Conservation (phyloP, 2,113 vertebrate genomes). For the Burhinus bistriatus region DNA sequence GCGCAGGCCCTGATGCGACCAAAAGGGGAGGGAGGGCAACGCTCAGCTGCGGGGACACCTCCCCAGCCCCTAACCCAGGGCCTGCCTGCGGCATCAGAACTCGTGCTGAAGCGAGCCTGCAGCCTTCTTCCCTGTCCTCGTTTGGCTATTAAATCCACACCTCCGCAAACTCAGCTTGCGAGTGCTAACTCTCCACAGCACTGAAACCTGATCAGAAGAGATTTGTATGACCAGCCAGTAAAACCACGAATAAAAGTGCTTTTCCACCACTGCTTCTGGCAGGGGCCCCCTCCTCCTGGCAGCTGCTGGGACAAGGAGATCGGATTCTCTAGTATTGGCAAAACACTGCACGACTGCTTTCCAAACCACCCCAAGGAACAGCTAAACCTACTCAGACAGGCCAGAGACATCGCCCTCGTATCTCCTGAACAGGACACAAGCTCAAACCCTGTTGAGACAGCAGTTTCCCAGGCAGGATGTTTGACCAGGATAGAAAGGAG, state of each 20-base stretch:
- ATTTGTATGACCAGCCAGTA: background rate
- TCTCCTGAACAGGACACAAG: background rate
- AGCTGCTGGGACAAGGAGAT: background rate
- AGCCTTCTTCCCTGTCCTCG: background rate
- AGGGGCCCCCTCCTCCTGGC: background rate
- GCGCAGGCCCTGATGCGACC: background rate
- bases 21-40: accelerated
- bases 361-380: background rate
- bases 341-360: background rate
- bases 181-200: background rate
- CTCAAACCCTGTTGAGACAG: background rate
- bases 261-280: background rate
- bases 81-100: background rate
- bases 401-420: background rate
- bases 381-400: background rate
- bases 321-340: background rate
- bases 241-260: background rate
- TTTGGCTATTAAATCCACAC: background rate
- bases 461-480: background rate
- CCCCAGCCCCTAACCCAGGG: accelerated
- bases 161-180: background rate
- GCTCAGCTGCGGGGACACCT: too few species aligned
- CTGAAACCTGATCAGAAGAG: background rate
- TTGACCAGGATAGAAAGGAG: background rate
- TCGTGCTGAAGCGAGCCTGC: background rate